phyloP scores from a whole-genome alignment of 2,113 vertebrate species.

The Verasper variegatus region DNA sequence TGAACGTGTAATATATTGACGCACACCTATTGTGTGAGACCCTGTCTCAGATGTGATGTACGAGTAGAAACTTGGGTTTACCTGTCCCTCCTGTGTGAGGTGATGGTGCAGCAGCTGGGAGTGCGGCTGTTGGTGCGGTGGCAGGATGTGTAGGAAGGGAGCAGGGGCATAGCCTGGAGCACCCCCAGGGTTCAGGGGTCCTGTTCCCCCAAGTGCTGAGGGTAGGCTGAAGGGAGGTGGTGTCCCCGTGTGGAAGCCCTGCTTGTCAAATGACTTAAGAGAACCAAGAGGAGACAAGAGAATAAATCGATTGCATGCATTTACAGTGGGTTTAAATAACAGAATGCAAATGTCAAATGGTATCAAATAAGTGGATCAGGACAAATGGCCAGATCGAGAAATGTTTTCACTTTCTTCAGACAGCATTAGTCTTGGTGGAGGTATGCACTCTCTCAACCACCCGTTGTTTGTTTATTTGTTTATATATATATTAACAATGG shows the following conservation, averaged over 20 bases:
- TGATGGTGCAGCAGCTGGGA: constrained; percentile 95
- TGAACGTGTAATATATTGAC: too few species aligned
- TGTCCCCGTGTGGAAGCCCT: constrained; percentile 95
- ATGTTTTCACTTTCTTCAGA: too few species aligned
- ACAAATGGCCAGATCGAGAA: too few species aligned
- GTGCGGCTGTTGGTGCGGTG: constrained; percentile 95
- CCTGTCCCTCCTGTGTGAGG: constrained; percentile 83
- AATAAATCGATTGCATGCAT: background rate
- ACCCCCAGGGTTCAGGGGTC: constrained; percentile 90
- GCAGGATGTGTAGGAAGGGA: constrained; percentile 93
- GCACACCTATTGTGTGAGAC: background rate
- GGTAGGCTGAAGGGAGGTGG: constrained; percentile 95
- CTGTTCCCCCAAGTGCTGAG: constrained; percentile 91
- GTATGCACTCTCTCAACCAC: too few species aligned
- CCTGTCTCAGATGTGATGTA: background rate
- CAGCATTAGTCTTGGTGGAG: too few species aligned
- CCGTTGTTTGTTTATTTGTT: too few species aligned
- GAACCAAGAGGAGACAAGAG: background rate
- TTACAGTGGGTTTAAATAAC: too few species aligned
- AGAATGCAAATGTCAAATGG: too few species aligned
- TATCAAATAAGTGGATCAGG: too few species aligned
- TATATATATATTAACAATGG: too few species aligned
- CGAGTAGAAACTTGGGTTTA: constrained; percentile 25
- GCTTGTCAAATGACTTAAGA: constrained; percentile 92
- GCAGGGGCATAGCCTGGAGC: constrained; percentile 91